Conservation (phyloP, 1,140 invertebrate genomes). For the Conus ventricosus region DNA sequence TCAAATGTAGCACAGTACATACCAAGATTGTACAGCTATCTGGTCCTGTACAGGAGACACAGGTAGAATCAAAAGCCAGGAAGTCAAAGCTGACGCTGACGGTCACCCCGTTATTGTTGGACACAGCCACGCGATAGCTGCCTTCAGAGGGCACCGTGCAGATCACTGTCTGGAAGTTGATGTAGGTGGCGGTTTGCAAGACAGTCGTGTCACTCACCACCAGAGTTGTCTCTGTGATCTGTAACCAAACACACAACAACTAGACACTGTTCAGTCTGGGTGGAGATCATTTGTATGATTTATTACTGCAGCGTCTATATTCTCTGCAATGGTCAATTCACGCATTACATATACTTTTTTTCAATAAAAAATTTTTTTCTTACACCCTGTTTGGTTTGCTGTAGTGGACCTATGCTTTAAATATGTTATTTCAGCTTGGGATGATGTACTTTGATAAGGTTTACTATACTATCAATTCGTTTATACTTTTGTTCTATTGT, state of each 20-base stretch:
- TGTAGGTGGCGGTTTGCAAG: slow-evolving; percentile 30
- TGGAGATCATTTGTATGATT: too few species aligned
- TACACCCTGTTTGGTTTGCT: too few species aligned
- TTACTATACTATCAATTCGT: too few species aligned
- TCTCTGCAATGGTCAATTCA: neutral
- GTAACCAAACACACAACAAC: neutral
- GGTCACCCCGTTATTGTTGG: slow-evolving; percentile 31
- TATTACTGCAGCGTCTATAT: too few species aligned
- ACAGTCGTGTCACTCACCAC: slow-evolving; percentile 11
- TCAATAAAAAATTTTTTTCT: too few species aligned
- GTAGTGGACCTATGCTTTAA: too few species aligned
- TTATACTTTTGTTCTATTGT: too few species aligned
- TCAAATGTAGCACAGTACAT: neutral
- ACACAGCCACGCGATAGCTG: slow-evolving; percentile 36
- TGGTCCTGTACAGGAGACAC: slow-evolving; percentile 26
- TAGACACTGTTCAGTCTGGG: too few species aligned
- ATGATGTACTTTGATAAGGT: too few species aligned
- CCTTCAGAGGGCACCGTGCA: neutral
- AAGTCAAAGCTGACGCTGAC: slow-evolving; percentile 28
- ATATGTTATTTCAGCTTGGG: too few species aligned
- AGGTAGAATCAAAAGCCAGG: slow-evolving; percentile 38
- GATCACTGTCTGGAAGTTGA: slow-evolving; percentile 38
- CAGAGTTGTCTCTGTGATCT: slow-evolving; percentile 37
- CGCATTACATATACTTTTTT: too few species aligned
- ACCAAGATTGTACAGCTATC: slow-evolving; percentile 22